Evolutionary conservation across 2,888 invertebrate species (phyloP), one percentile per base, ranked within the genome.

Genomic region (Sesia apiformis): DNA sequence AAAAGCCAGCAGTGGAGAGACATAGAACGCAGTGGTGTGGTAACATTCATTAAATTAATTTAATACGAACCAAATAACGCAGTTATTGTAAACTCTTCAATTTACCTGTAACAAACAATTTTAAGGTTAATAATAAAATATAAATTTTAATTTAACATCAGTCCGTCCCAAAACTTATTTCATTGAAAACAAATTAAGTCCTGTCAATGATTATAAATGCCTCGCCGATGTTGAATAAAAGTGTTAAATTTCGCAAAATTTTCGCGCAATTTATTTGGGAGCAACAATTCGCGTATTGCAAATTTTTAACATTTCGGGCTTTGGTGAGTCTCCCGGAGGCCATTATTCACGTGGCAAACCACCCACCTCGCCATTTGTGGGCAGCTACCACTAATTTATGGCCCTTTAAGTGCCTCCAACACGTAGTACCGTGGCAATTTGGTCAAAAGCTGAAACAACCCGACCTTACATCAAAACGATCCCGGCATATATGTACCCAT

Each of bases 351-450:
- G 77, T 70, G 72, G 74, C 64, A 69, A 76, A 75, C 78, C 81
- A 78, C 75, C 84, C 78, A 83, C 83, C 84, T 83, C 80, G 76
- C 78, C 76, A 72, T 82, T 82, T 82, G 86, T 74, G 85, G 86
- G 74, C 75, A 78, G 78, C 82, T 73, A 72, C 78, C 69, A 73
- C 81, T 84, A 87, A 88, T 89, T 88, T 89, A 88, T 83, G 67
- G 74, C 76, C 76, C 81, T 85, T 80, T 82, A 82, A 88, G 82
- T 85, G 81, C 82, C 79, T 71, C 75, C 71, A 72, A 77, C 72
- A 70, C 70, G 67, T 65, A 71, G 70, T 67, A 72, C 69, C 68
- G 65, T 70, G 64, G 70, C 73, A 74, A 78, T 80, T 79, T 72
- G 76, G 76, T 73, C 75, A 75, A 76, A 79, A 72, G 72, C 73